Evolutionary conservation across 2,797 vertebrate species (phyloP).

Genomic region (Eospalax fontanierii): DNA sequence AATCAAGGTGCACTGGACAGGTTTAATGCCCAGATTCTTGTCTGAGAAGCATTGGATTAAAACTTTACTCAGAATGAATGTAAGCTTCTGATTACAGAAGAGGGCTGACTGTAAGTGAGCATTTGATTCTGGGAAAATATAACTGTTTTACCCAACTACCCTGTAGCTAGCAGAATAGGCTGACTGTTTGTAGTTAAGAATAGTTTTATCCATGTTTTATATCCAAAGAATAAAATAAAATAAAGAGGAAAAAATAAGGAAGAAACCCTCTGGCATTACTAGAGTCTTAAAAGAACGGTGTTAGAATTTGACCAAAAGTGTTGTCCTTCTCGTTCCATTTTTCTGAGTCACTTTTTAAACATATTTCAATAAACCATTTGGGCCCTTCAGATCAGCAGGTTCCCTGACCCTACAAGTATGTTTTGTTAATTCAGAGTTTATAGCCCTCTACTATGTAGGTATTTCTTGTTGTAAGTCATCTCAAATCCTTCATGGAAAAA

Average conservation of each 20-base stretch:
- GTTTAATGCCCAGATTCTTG: slow-evolving; percentile 27
- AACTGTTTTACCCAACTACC: slow-evolving; percentile 7
- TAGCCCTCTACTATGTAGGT: background rate
- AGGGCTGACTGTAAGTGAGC: background rate
- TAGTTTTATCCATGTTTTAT: slow-evolving; percentile 27
- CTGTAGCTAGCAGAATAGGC: background rate
- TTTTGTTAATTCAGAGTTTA: slow-evolving; percentile 26
- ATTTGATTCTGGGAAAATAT: slow-evolving; percentile 44
- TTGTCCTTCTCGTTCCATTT: background rate
- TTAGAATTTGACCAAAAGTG: slow-evolving; percentile 14
- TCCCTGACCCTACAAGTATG: background rate
- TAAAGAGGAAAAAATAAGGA: background rate
- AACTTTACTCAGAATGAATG: background rate
- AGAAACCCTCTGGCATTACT: background rate
- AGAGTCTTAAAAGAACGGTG: background rate
- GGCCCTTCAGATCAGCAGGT: slow-evolving; percentile 7
- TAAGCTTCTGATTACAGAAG: slow-evolving; percentile 49
- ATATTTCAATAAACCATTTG: background rate
- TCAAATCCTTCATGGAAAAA: slow-evolving; percentile 36
- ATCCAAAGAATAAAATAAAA: background rate
- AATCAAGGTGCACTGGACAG: slow-evolving; percentile 1
- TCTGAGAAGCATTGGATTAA: too few relatives aligned
- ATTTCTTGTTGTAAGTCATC: slow-evolving; percentile 35
- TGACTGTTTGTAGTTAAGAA: slow-evolving; percentile 34
- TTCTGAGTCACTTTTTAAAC: background rate